Evolutionary conservation across 2,797 vertebrate species (phyloP).

Genomic region (Schizopygopsis pylzovi): DNA sequence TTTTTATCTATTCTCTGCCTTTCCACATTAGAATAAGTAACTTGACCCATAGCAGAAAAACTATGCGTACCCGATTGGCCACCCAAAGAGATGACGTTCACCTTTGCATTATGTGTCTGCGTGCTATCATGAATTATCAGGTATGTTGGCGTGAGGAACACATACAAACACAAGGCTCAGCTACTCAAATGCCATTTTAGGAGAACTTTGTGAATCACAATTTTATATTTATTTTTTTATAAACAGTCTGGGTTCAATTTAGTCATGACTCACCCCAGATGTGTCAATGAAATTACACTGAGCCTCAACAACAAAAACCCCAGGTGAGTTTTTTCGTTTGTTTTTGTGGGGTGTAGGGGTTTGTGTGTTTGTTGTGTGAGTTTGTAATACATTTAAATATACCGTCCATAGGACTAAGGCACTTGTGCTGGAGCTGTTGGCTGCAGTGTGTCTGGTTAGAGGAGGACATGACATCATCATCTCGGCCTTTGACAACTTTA

Average conservation of each 20-base stretch:
- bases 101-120: conserved; percentile 96
- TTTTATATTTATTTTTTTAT: conserved; percentile 24
- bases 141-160: conserved; percentile 65
- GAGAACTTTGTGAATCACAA: not conserved
- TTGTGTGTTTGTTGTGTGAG: not conserved
- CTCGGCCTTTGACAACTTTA: conserved; percentile 93
- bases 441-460: conserved; percentile 92
- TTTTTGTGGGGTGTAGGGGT: not conserved
- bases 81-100: conserved; percentile 94
- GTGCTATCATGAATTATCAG: conserved; percentile 99
- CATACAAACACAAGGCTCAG: conserved; percentile 13
- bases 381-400: not conserved
- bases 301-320: conserved; percentile 95
- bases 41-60: conserved; percentile 79
- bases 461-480: conserved; percentile 96
- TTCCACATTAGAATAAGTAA: conserved; percentile 82
- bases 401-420: conserved; percentile 85
- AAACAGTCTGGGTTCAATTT: conserved; percentile 93
- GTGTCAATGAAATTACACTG: conserved; percentile 96
- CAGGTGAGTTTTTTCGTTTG: conserved; percentile 77
- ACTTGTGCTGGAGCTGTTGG: conserved; percentile 91
- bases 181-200: not conserved
- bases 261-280: conserved; percentile 94
- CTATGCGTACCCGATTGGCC: conserved; percentile 80
- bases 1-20: not conserved